phyloP scores from a whole-genome alignment of 35 echinoderm and acorn worm species.

The Apostichopus japonicus region DNA sequence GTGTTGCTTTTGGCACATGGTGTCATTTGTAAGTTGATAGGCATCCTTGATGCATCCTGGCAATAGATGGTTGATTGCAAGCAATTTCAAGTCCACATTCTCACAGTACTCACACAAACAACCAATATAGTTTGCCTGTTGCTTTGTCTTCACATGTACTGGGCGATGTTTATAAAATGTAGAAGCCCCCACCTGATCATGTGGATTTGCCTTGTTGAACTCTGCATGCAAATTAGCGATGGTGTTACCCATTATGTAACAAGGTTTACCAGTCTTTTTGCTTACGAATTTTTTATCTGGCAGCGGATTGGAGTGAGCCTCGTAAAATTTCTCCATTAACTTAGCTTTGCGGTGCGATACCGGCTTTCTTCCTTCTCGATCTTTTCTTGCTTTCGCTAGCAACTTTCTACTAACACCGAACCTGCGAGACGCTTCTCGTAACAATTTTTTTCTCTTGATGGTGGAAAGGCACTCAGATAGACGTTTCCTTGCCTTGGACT shows the following conservation, averaged over 20 bases:
- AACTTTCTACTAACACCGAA: slow-evolving; percentile 44
- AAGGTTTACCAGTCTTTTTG: slow-evolving; percentile 47
- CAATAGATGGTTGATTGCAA: slow-evolving; percentile 5
- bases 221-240: slow-evolving; percentile 33
- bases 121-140: slow-evolving; percentile 50
- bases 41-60: slow-evolving; percentile 46
- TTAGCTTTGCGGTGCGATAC: neutral
- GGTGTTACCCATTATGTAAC: slow-evolving; percentile 30
- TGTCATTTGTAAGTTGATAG: neutral
- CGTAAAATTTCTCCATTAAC: slow-evolving; percentile 32
- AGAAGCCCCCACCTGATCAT: neutral
- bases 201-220: slow-evolving; percentile 13
- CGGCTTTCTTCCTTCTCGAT: neutral
- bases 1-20: slow-evolving; percentile 35
- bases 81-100: slow-evolving; percentile 28
- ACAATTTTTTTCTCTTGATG: neutral
- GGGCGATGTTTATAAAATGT: slow-evolving; percentile 39
- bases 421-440: neutral
- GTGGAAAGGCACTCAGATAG: neutral
- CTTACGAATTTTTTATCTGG: slow-evolving; percentile 59
- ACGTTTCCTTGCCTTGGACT: neutral
- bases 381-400: slow-evolving; percentile 1
- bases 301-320: slow-evolving; percentile 36
- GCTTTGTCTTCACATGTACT: slow-evolving; percentile 8
- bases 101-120: slow-evolving; percentile 66